Base-by-base conservation (phyloP, 1,140 invertebrate species). In the Gyrodactylus bullatarudis region DNA sequence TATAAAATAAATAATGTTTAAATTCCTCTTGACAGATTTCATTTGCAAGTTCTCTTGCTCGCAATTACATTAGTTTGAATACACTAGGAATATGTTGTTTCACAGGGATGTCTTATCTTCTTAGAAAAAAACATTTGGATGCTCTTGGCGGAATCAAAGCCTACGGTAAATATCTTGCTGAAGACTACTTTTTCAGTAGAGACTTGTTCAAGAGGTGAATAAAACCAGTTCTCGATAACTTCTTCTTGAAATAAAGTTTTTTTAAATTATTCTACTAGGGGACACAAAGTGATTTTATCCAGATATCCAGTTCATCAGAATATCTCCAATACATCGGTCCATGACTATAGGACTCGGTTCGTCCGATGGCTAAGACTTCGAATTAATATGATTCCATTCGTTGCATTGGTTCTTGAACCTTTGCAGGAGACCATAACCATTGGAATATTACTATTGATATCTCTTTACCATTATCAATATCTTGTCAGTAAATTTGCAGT, bases 121-220 rank as follows among this genome's bases (percentile, higher is more conserved):
- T 98, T 78, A 84, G 91, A 54, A 92, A 94, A 78, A 84, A 86
- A 20, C 85, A 90, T 0, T 81, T 99, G 23, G 91, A 97, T 78
- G 21, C 20, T n/a, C 87, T 93, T 77, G 95, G 95, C 0, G 95
- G 95, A 0, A 81, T 99, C 22, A 85, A 86, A 76, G 84, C 86
- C 0, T 96, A 98, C 81, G 89, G 88, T 0, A 87, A 89, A 75
- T 99, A 96, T 80, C 82, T 99, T 23, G 93, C 93, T 0, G 95
- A 99, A 81, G 95, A 99, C 82, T 97, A 89, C 81, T 97, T 98
- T 79, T 87, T 98, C 78, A 91, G 91, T n/a, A 88, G 93, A 81
- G 86, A 86, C 23, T 85, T 97, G 73, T 85, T 85, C 19, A 86
- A 90, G 20, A 23, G 16, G 72, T 34, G 34, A 54, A n/a, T 54